A percentile compares a stretch with the other conserved stretches of the same genome.
Conservation (phyloP, 2,113 vertebrate species). For the Leucosticte australis region DNA sequence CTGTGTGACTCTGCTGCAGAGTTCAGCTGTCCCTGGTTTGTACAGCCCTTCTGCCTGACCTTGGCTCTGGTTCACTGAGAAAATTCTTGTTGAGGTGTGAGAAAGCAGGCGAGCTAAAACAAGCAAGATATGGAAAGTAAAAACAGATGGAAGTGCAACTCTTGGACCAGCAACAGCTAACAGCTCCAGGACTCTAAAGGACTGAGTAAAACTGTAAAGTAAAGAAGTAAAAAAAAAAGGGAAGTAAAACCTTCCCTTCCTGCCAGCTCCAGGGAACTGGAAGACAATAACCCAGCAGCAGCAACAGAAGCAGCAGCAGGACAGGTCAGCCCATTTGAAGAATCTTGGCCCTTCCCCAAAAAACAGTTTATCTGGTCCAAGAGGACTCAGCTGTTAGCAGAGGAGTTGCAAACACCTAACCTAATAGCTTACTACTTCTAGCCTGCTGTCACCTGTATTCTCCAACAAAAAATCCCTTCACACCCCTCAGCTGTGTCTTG, state of each 20-base stretch:
- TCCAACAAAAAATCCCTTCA: neutral
- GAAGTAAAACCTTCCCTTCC: neutral
- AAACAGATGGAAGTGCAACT: slow-evolving; percentile 29
- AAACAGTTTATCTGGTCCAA: neutral
- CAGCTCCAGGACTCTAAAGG: neutral
- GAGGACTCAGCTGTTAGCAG: neutral
- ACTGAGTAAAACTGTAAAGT: neutral
- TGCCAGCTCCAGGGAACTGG: neutral
- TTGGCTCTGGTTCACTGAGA: slow-evolving; percentile 16
- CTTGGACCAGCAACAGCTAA: neutral
- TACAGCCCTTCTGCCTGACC: neutral
- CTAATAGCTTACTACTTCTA: neutral
- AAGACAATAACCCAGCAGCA: neutral
- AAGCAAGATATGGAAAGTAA: slow-evolving; percentile 9
- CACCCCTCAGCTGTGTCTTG: neutral
- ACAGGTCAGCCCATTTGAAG: neutral
- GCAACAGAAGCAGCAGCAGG: neutral
- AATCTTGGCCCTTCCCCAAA: neutral
- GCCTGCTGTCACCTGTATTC: neutral
- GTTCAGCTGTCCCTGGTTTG: neutral
- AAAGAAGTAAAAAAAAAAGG: too few relatives aligned
- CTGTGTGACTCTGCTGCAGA: neutral
- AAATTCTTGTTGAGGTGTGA: slow-evolving; percentile 31
- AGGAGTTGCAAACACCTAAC: neutral
- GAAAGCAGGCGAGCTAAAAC: neutral